Conservation (phyloP, 2,797 vertebrate genomes). For the Morus bassanus region DNA sequence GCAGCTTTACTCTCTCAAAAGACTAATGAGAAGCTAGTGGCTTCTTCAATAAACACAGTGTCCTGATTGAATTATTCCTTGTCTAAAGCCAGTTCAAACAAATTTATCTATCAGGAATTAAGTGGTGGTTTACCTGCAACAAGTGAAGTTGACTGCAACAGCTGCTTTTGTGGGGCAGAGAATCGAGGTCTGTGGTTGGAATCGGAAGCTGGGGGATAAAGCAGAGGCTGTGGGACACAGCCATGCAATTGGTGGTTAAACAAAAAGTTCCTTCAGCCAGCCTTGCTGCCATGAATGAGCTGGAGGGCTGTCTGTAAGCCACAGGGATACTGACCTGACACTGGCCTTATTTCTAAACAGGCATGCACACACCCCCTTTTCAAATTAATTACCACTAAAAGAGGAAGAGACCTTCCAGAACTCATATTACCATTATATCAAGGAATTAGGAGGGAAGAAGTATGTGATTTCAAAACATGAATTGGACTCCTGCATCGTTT, state of each 20-base stretch:
- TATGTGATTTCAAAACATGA: not conserved
- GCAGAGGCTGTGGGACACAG: not conserved
- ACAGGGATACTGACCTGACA: not conserved
- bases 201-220: not conserved
- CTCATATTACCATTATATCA: not conserved
- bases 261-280: not conserved
- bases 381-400: not conserved
- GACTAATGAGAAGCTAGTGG: not conserved
- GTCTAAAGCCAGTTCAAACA: not conserved
- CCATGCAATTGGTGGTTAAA: not conserved
- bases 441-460: not conserved
- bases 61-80: not conserved
- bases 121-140: not conserved
- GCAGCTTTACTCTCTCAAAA: not conserved
- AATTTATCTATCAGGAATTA: not conserved
- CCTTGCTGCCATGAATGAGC: not conserved
- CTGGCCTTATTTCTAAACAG: not conserved
- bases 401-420: not conserved
- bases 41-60: not conserved
- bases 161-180: not conserved
- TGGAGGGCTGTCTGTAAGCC: not conserved
- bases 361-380: not conserved
- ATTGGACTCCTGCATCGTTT: not conserved
- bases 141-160: not conserved
- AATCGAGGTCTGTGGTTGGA: not conserved